phyloP scores from a whole-genome alignment of 2,797 vertebrate species.

The Cryptoblepharus egeriae region DNA sequence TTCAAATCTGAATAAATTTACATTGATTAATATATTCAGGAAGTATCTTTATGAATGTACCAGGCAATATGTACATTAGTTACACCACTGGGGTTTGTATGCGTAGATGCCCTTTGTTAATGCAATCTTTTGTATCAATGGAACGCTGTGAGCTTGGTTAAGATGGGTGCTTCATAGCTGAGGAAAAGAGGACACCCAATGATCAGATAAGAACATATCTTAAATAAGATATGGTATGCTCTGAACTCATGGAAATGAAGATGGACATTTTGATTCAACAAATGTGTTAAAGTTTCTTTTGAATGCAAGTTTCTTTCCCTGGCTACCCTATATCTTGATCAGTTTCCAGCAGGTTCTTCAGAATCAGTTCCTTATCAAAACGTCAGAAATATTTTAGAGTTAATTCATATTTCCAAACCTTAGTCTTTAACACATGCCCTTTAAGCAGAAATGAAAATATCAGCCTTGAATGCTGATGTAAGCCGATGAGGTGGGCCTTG shows the following conservation, averaged over 20 bases:
- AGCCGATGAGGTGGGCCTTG: neutral
- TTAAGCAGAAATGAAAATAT: neutral
- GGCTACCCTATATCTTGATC: neutral
- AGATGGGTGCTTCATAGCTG: neutral
- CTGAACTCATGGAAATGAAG: neutral
- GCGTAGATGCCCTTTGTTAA: neutral
- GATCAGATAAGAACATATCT: too few species aligned
- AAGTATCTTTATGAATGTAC: too few species aligned
- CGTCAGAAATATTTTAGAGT: neutral
- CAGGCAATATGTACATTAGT: too few species aligned
- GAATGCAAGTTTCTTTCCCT: neutral
- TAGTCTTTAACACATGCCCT: neutral
- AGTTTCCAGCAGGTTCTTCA: neutral
- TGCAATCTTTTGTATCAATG: neutral
- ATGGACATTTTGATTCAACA: neutral
- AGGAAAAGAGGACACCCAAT: neutral
- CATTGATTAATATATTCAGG: too few species aligned
- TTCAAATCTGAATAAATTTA: too few species aligned
- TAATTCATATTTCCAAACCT: neutral
- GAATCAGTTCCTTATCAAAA: neutral
- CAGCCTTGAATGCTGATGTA: neutral
- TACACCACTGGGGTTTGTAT: too few species aligned
- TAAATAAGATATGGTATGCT: too few species aligned
- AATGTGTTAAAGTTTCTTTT: neutral
- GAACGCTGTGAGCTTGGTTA: neutral